These are phyloP conservation scores for Bos javanicus DNA, from an alignment of 2,113 vertebrate species.

Conservation along the genomic window DNA sequence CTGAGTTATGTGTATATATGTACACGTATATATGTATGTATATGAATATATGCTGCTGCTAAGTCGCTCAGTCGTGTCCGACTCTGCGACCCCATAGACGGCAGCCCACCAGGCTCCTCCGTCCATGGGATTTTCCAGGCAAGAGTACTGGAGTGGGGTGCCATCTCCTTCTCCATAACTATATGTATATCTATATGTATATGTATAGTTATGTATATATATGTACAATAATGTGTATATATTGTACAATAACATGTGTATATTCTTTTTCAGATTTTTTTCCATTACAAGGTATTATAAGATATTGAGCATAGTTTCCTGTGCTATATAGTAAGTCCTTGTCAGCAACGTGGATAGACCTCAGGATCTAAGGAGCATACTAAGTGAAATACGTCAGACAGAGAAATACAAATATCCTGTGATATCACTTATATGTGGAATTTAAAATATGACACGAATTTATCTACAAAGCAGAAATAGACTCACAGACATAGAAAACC, in stretches of 20 bases:
- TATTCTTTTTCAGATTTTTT: neutral
- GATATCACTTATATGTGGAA: neutral
- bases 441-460: neutral
- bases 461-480: neutral
- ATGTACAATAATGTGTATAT: neutral
- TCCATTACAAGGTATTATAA: neutral
- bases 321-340: neutral
- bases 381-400: neutral
- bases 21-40: no score
- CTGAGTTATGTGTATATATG: neutral
- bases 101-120: no score
- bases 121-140: no score
- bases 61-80: no score
- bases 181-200: no score
- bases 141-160: no score
- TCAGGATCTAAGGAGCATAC: neutral
- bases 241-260: no score
- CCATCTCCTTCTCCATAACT: no score
- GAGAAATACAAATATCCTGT: neutral
- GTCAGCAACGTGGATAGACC: neutral
- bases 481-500: neutral
- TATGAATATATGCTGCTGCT: no score
- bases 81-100: no score
- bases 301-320: neutral
- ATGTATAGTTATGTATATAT: no score